A percentile compares a stretch with the other conserved stretches of the same genome.
phyloP scores from a whole-genome alignment of 1,140 invertebrate genomes.

The Drosophila pectinifera region DNA sequence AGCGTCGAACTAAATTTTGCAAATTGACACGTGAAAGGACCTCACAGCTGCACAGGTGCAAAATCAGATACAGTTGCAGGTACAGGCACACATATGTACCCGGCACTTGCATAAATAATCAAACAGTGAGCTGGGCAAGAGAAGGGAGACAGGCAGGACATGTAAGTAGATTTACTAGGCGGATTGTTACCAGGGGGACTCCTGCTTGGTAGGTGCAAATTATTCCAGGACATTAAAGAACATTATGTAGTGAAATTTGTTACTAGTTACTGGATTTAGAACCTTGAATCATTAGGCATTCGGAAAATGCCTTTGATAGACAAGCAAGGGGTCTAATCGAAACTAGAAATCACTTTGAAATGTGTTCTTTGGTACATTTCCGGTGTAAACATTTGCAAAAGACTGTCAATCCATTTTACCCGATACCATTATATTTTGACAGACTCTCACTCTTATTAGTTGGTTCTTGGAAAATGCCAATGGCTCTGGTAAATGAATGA shows the following conservation, averaged over 20 bases:
- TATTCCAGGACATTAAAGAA: constrained; percentile 13
- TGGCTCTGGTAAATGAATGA: constrained; percentile 60
- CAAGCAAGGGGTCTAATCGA: constrained; percentile 7
- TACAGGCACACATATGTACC: constrained; percentile 27
- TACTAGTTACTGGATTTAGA: neutral
- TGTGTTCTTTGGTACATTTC: constrained; percentile 12
- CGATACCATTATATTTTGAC: constrained; percentile 8
- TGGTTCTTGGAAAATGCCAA: constrained; percentile 43
- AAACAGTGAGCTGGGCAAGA: constrained; percentile 19
- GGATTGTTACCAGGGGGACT: constrained; percentile 30
- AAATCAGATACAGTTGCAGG: constrained; percentile 10
- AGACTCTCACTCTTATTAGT: neutral
- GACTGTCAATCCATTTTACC: neutral
- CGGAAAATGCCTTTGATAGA: neutral
- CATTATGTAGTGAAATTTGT: neutral
- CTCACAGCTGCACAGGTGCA: constrained; percentile 20
- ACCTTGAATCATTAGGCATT: constrained; percentile 9
- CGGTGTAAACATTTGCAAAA: constrained; percentile 13
- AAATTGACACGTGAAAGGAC: constrained; percentile 55
- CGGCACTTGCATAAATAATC: constrained; percentile 49
- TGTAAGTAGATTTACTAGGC: constrained; percentile 32
- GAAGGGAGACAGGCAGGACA: neutral
- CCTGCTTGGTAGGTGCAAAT: constrained; percentile 1
- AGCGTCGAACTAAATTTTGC: constrained; percentile 26
- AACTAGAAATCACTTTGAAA: constrained; percentile 7